Evolutionary conservation across 2,888 invertebrate species (phyloP).

Genomic region (Eupithecia inturbata): DNA sequence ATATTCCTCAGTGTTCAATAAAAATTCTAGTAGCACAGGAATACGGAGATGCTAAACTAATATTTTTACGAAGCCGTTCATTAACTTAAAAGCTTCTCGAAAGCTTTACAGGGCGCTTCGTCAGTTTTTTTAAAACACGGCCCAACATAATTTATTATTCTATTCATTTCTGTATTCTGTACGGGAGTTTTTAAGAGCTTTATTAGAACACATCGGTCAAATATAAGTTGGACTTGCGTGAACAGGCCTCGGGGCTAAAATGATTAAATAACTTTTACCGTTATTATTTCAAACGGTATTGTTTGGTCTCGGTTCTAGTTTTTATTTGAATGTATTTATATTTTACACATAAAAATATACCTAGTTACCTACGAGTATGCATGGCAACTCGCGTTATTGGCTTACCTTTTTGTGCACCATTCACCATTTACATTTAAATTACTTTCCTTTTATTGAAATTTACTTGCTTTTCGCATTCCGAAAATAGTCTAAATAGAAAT

Average conservation of each 20-base stretch:
- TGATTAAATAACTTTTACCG: background rate
- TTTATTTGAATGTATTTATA: background rate
- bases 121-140: slow-evolving; percentile 79
- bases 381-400: no score
- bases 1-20: background rate
- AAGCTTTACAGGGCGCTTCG: slow-evolving; percentile 81
- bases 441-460: no score
- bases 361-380: no score
- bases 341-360: background rate
- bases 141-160: slow-evolving; percentile 83
- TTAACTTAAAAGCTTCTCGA: slow-evolving; percentile 83
- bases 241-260: background rate
- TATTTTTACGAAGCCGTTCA: slow-evolving; percentile 79
- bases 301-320: background rate
- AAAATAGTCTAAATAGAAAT: background rate
- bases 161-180: slow-evolving; percentile 80
- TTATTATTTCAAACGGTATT: background rate
- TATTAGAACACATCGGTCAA: slow-evolving; percentile 53
- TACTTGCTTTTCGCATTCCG: background rate
- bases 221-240: background rate
- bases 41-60: slow-evolving; percentile 13
- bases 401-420: no score
- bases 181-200: slow-evolving; percentile 68
- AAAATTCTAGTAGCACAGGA: background rate
- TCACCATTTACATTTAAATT: no score